Conservation (phyloP, 2,888 invertebrate species). For the Troides aeacus region DNA sequence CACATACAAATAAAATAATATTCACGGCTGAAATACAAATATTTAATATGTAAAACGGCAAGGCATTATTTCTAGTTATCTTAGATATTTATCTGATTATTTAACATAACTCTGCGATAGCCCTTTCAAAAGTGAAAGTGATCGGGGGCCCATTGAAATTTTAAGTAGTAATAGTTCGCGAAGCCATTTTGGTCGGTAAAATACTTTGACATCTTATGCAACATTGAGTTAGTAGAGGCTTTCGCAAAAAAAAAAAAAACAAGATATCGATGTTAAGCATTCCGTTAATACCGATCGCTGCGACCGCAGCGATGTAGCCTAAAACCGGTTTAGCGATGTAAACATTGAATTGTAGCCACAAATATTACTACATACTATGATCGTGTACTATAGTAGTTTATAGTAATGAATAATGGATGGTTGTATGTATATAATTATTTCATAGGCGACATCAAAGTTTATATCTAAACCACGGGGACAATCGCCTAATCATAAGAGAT, state of each 20-base stretch:
- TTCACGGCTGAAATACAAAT: too few relatives aligned
- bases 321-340: conserved; percentile 17
- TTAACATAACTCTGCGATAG: conserved; percentile 5
- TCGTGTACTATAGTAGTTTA: neutral
- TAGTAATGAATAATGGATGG: too few relatives aligned
- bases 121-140: conserved; percentile 27
- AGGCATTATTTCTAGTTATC: too few relatives aligned
- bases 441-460: too few relatives aligned
- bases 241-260: conserved; percentile 14
- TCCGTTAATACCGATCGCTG: conserved; percentile 11
- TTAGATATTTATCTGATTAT: neutral
- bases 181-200: neutral
- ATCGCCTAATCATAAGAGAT: too few relatives aligned
- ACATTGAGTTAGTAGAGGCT: neutral
- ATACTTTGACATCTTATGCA: conserved; percentile 14
- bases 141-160: conserved; percentile 6
- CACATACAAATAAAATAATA: too few relatives aligned
- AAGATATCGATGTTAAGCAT: conserved; percentile 15
- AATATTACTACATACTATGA: neutral
- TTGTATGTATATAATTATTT: too few relatives aligned
- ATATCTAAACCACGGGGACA: too few relatives aligned
- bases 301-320: conserved; percentile 1
- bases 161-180: conserved; percentile 13
- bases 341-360: conserved; percentile 8
- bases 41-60: too few relatives aligned